Conservation (phyloP, 1,140 invertebrate genomes). For the Nebria ingens region DNA sequence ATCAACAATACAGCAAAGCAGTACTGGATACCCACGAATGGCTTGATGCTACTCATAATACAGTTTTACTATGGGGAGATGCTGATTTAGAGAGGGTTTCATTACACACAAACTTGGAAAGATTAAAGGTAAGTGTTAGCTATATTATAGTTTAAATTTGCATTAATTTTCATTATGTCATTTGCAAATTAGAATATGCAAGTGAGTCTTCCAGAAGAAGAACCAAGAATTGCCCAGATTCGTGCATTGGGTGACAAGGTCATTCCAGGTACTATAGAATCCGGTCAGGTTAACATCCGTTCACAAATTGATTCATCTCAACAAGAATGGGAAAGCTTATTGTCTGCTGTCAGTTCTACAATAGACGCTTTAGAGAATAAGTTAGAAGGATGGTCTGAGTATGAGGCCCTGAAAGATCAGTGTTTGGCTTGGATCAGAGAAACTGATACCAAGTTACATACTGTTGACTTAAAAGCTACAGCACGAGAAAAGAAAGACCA, state of each 20-base stretch:
- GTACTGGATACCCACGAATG: conserved; percentile 83
- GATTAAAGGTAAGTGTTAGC: conserved; percentile 51
- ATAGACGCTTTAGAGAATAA: conserved; percentile 70
- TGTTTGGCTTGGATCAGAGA: conserved; percentile 82
- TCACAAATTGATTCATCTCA: conserved; percentile 77
- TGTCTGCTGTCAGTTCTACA: conserved; percentile 62
- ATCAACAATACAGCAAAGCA: conserved; percentile 84
- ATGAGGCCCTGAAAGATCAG: conserved; percentile 76
- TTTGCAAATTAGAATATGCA: conserved; percentile 55
- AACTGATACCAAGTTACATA: conserved; percentile 78
- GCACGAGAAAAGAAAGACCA: conserved; percentile 75
- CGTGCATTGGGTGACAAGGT: conserved; percentile 77
- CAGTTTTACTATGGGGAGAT: conserved; percentile 78
- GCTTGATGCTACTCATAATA: conserved; percentile 80
- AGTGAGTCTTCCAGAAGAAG: conserved; percentile 71
- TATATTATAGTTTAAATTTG: conserved; percentile 2
- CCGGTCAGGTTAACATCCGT: conserved; percentile 75
- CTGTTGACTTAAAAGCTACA: conserved; percentile 77
- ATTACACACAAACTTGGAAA: conserved; percentile 83
- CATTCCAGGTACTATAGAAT: conserved; percentile 74
- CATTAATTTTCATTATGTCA: conserved; percentile 15
- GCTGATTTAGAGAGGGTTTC: conserved; percentile 77
- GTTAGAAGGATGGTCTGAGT: conserved; percentile 83
- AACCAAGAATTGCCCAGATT: conserved; percentile 69
- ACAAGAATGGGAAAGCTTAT: conserved; percentile 80